These are phyloP conservation scores for Lissonota sp. DNA, from an alignment of 2,888 invertebrate genomes.

Conservation along the genomic window DNA sequence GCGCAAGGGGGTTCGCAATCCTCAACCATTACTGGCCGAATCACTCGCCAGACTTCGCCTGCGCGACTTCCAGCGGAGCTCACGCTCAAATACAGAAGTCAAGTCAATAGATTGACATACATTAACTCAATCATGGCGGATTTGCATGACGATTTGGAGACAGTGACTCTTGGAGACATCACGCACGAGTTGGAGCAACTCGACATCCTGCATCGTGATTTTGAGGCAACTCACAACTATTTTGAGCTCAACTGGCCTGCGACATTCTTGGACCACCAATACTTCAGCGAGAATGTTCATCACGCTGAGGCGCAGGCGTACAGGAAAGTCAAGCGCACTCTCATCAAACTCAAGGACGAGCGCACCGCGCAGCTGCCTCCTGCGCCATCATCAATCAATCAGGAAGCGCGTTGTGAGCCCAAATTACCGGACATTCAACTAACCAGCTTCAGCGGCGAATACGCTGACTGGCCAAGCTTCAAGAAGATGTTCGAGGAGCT, in stretches of 20 bases:
- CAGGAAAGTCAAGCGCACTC: no score
- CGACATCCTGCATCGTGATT: conserved; percentile 2
- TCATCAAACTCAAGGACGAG: conserved; percentile 19
- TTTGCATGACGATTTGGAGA: not conserved
- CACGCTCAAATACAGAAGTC: not conserved
- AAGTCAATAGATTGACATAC: conserved; percentile 5
- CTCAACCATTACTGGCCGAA: not conserved
- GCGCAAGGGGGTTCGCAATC: not conserved
- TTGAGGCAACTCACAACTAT: not conserved
- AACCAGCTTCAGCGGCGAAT: conserved; percentile 11
- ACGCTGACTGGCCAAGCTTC: conserved; percentile 20
- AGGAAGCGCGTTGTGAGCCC: not conserved
- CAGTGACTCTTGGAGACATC: not conserved
- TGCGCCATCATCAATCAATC: no score
- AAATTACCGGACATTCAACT: conserved; percentile 13
- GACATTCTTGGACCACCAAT: conserved; percentile 21
- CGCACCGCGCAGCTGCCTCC: no score
- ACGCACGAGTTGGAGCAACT: not conserved
- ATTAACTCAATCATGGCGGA: not conserved
- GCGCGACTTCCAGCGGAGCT: conserved; percentile 5
- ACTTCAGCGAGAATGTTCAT: not conserved
- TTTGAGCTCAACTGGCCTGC: not conserved
- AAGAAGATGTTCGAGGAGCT: conserved; percentile 15
- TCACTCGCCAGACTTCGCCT: conserved; percentile 11
- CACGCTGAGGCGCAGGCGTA: not conserved